A percentile compares a stretch with the other conserved stretches of the same genome.
Evolutionary conservation across 2,797 vertebrate genomes (phyloP).

Genomic region (Chlorospingus semifuscus): DNA sequence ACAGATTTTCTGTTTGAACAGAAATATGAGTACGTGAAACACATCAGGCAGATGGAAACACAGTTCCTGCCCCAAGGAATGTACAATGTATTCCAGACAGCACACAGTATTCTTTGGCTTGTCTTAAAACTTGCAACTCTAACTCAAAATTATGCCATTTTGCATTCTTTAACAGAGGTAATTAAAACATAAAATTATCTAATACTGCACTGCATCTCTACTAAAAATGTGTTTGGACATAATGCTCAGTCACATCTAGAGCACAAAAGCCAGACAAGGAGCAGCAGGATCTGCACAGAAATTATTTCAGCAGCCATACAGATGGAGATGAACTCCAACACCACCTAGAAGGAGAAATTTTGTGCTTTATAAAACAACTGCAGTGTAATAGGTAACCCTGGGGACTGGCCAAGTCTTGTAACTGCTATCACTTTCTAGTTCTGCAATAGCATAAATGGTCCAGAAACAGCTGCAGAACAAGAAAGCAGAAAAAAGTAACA

Average conservation of each 20-base stretch:
- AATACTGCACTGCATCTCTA: background rate
- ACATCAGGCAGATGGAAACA: background rate
- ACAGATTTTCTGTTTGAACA: background rate
- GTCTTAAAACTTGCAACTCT: background rate
- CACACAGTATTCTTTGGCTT: background rate
- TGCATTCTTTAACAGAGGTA: background rate
- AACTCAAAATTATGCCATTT: background rate
- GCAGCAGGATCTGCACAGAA: background rate
- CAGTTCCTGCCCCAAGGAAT: background rate
- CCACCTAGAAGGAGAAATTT: background rate
- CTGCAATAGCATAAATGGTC: background rate
- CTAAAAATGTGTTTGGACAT: background rate
- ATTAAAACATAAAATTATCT: background rate
- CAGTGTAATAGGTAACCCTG: background rate
- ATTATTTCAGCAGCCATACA: background rate
- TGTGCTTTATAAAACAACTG: background rate
- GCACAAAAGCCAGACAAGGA: background rate
- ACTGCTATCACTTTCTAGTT: background rate
- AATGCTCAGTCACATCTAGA: accelerated
- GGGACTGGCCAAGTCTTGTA: background rate
- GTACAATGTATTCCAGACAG: background rate
- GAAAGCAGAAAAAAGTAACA: background rate
- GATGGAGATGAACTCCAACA: background rate
- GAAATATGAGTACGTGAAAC: background rate
- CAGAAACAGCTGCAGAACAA: background rate